Evolutionary conservation across 2,113 vertebrate genomes (phyloP), one percentile per base, ranked within the genome.

Genomic region (Nycticebus coucang): DNA sequence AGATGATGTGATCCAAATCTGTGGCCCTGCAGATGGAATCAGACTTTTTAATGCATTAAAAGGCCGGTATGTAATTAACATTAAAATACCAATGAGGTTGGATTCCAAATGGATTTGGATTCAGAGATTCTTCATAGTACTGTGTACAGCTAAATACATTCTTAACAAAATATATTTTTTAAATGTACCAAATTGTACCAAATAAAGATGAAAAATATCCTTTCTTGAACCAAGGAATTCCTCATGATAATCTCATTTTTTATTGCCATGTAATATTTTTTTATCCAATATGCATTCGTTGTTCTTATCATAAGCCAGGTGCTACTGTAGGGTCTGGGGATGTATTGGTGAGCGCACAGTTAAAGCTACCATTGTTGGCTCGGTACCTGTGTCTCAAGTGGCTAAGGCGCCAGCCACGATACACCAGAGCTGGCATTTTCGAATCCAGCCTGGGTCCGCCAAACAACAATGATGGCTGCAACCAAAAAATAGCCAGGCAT

Each of bases 1-100:
- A 79, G 99, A 99, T 92, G 99, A 99, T 5, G 99, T 99, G 57
- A 99, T 99, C 98, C 99, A 99, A 98, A 99, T 99, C 98, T 99
- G 99, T n/a, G 99, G 99, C 60, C 99, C 99, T 28, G 99, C 99
- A 3, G 99, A 99, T 62, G 99, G 99, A 86, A 99, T 99, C 96
- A 98, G 99, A 95, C 99, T 99, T 93, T 99, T 99, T 98, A 99
- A 99, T 75, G 99, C 99, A 0, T 98, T 99, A 12, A 99, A 99
- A 97, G 99, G 99, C 96, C 98, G 99, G 99, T 99, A 94, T 33
- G 99, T 98, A 45, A 81, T 78, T 92, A 35, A 89, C 84, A 59
- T 68, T 41, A 60, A 86, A 74, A 57, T 95, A 91, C 72, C 69
- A 91, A 13, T 79, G 41, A 89, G 53, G 22, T 71, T 95, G 59